Evolutionary conservation across 2,888 invertebrate species (phyloP).

Genomic region (Epirrhoe alternata): DNA sequence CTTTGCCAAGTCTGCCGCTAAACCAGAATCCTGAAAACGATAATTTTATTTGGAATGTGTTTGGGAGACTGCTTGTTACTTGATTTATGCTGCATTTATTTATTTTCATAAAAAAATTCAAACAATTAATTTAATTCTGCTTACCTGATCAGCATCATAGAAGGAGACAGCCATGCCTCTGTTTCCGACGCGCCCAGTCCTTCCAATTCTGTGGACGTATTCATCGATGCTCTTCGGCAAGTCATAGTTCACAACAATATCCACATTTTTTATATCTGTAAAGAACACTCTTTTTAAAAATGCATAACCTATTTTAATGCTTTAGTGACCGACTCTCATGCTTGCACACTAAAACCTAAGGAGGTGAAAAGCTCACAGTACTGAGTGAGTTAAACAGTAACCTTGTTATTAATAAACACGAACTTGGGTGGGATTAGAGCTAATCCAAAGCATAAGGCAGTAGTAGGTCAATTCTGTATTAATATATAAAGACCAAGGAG

Average conservation of each 20-base stretch:
- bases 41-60: not conserved
- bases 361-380: too few species aligned
- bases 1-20: constrained; percentile 88
- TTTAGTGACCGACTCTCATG: too few species aligned
- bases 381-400: too few species aligned
- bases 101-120: not conserved
- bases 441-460: too few species aligned
- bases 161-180: constrained; percentile 95
- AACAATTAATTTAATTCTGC: constrained; percentile 4
- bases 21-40: constrained; percentile 77
- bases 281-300: constrained; percentile 21
- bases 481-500: too few species aligned
- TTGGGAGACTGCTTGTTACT: too few species aligned
- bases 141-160: constrained; percentile 86
- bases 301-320: not conserved
- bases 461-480: too few species aligned
- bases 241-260: constrained; percentile 96
- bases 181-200: constrained; percentile 97
- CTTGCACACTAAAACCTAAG: too few species aligned
- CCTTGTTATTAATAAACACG: too few species aligned
- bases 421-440: too few species aligned
- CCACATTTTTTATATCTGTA: constrained; percentile 93
- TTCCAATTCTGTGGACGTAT: constrained; percentile 97
- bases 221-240: constrained; percentile 95
- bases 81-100: too few species aligned